A percentile compares a stretch with the other conserved stretches of the same genome.
These are phyloP conservation scores for Ectropis grisescens DNA, from an alignment of 1,140 invertebrate genomes.

Conservation along the genomic window DNA sequence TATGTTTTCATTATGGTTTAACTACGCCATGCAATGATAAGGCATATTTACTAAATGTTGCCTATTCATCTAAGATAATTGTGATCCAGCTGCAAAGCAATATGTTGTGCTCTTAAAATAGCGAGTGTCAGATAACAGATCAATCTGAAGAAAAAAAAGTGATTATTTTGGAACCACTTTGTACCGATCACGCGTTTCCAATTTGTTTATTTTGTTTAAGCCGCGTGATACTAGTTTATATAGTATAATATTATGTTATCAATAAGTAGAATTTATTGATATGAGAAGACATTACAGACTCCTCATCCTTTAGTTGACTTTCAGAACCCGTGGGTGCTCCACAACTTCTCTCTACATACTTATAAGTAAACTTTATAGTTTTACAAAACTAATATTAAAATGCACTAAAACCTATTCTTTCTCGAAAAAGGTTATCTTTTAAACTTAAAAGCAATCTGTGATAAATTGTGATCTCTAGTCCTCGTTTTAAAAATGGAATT, in stretches of 20 bases:
- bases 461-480: background rate
- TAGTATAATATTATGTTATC: constrained; percentile 5
- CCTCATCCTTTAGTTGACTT: constrained; percentile 43
- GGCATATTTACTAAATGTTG: no score
- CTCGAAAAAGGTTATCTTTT: constrained; percentile 14
- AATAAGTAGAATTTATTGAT: constrained; percentile 28
- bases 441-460: constrained; percentile 2
- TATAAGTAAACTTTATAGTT: background rate
- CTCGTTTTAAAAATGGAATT: constrained; percentile 51
- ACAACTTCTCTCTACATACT: constrained; percentile 12
- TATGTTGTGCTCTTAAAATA: no score
- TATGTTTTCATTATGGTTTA: no score
- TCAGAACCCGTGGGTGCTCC: constrained; percentile 36
- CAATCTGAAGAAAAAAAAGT: no score
- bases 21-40: no score
- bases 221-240: constrained; percentile 7
- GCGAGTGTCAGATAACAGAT: background rate
- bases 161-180: no score
- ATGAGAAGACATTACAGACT: constrained; percentile 7
- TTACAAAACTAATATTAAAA: constrained; percentile 5
- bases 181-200: constrained; percentile 4
- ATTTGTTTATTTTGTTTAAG: constrained; percentile 8
- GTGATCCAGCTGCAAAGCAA: no score
- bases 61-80: no score
- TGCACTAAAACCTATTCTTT: constrained; percentile 6